These are phyloP conservation scores for Bryconaethiops microstoma DNA, from an alignment of 2,797 vertebrate species.

Conservation along the genomic window DNA sequence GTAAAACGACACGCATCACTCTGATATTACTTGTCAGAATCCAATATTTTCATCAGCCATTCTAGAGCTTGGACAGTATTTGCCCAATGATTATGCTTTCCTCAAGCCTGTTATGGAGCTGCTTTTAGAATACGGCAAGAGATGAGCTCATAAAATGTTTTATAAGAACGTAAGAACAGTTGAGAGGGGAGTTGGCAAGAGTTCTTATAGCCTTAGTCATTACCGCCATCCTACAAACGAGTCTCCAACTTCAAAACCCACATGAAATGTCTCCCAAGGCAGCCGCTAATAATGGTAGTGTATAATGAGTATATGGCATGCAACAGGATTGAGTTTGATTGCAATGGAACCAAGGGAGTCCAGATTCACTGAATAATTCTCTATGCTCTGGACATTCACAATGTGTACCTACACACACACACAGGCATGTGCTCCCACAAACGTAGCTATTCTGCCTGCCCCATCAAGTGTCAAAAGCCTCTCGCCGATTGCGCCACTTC, in stretches of 20 bases:
- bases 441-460: conserved; percentile 22
- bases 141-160: conserved; percentile 39
- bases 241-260: conserved; percentile 37
- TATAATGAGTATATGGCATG: conserved; percentile 75
- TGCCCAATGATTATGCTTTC: conserved; percentile 55
- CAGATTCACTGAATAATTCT: conserved; percentile 50
- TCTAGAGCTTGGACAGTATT: conserved; percentile 55
- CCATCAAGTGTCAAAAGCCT: conserved; percentile 71
- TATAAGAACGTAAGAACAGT: conserved; percentile 40
- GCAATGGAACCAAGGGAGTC: conserved; percentile 69
- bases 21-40: conserved; percentile 62
- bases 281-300: conserved; percentile 76
- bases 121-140: conserved; percentile 41
- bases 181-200: conserved; percentile 20
- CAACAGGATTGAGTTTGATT: conserved; percentile 77
- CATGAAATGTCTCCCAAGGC: conserved; percentile 71
- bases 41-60: conserved; percentile 69
- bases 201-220: conserved; percentile 29
- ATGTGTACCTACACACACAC: conserved; percentile 19
- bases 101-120: conserved; percentile 30
- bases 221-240: conserved; percentile 27
- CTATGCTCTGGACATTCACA: conserved; percentile 44
- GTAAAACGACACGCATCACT: conserved; percentile 53
- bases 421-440: background rate
- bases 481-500: conserved; percentile 65